Evolutionary conservation across 1,140 invertebrate species (phyloP).

Genomic region (Kradibia gibbosae): DNA sequence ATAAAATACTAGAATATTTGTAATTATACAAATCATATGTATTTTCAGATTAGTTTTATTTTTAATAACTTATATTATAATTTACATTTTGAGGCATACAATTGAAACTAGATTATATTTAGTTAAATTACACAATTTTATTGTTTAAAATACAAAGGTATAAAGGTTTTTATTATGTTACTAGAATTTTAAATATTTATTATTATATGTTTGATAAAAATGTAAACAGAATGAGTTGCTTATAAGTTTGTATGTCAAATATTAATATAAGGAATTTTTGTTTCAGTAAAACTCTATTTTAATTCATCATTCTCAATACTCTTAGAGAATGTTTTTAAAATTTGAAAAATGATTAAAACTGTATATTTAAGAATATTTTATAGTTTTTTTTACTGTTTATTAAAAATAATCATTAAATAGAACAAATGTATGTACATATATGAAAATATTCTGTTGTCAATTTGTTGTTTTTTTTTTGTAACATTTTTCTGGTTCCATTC

Average conservation of each 20-base stretch:
- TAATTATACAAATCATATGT: conserved; percentile 24
- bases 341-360: no score
- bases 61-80: conserved; percentile 37
- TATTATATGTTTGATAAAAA: conserved; percentile 35
- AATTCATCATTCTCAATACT: conserved; percentile 15
- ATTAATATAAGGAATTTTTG: conserved; percentile 46
- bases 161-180: conserved; percentile 28
- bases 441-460: background rate
- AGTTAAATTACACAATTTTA: conserved; percentile 24
- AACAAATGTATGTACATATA: conserved; percentile 8
- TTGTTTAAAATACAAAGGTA: conserved; percentile 35
- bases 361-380: background rate
- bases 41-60: conserved; percentile 38
- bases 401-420: background rate
- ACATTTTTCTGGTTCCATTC: conserved; percentile 25
- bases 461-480: conserved; percentile 43
- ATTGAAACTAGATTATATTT: conserved; percentile 16
- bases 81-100: conserved; percentile 26
- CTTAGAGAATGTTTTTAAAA: background rate
- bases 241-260: conserved; percentile 47
- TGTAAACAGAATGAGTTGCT: conserved; percentile 38
- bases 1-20: conserved; percentile 10
- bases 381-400: background rate
- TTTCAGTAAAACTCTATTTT: conserved; percentile 29
- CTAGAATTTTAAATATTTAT: conserved; percentile 35